Percentiles rank a stretch among this genome's conserved stretches.
Conservation (phyloP, 2,888 invertebrate species). For the Zaprionus bogoriensis region DNA sequence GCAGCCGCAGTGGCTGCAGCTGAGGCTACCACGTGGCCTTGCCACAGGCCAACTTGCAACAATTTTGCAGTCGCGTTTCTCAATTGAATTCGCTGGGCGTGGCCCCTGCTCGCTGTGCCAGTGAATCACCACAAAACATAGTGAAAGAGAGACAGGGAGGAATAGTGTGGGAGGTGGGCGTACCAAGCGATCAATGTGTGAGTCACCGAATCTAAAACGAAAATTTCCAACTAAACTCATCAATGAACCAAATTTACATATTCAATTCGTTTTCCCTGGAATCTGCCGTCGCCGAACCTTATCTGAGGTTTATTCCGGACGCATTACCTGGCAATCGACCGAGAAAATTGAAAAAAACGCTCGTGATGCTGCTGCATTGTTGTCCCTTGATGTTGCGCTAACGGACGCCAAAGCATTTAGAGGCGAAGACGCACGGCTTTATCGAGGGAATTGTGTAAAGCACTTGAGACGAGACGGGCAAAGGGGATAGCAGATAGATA, state of each 20-base stretch:
- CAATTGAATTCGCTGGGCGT: constrained; percentile 40
- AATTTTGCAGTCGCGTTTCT: constrained; percentile 7
- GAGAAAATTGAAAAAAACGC: constrained; percentile 29
- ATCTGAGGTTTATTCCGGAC: constrained; percentile 65
- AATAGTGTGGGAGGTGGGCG: background rate
- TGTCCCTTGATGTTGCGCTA: constrained; percentile 44
- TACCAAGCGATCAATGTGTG: constrained; percentile 21
- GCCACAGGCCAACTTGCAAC: constrained; percentile 45
- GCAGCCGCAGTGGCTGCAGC: constrained; percentile 36
- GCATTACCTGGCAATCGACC: constrained; percentile 72
- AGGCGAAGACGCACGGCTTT: constrained; percentile 37
- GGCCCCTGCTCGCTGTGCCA: constrained; percentile 49
- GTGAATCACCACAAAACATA: constrained; percentile 49
- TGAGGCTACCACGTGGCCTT: constrained; percentile 53
- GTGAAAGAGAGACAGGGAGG: background rate
- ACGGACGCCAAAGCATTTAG: constrained; percentile 73
- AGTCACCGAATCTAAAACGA: constrained; percentile 41
- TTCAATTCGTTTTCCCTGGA: constrained; percentile 34
- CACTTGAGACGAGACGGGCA: constrained; percentile 46
- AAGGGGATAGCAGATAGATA: background rate
- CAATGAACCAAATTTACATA: constrained; percentile 71
- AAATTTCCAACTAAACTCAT: constrained; percentile 57
- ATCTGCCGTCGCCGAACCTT: constrained; percentile 25
- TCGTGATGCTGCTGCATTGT: constrained; percentile 7
- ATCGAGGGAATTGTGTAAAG: constrained; percentile 43